Percentiles rank a stretch among this genome's conserved stretches.
Conservation (phyloP, 92 coral and sea anemone species). For the Epizoanthus scotinus region DNA sequence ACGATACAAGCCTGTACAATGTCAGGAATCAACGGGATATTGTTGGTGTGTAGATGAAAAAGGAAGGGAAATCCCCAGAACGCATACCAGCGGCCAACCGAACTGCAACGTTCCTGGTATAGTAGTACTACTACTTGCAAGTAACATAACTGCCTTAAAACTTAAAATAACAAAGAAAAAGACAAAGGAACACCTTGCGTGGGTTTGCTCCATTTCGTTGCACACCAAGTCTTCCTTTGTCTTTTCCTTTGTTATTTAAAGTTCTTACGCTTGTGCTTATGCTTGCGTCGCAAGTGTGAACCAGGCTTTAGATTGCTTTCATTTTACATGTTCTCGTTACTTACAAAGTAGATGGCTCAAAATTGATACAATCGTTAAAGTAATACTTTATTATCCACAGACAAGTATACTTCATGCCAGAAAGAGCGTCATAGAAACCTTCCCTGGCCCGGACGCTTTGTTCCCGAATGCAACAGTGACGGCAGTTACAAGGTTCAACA, state of each 20-base stretch:
- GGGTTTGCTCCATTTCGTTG: too few relatives aligned
- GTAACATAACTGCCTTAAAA: too few relatives aligned
- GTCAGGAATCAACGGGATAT: conserved; percentile 67
- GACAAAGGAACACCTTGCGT: too few relatives aligned
- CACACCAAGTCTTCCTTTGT: too few relatives aligned
- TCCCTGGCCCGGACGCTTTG: conserved; percentile 81
- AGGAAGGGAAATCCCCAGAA: conserved; percentile 83
- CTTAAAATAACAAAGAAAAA: too few relatives aligned
- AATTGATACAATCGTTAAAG: too few relatives aligned
- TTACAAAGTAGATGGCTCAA: too few relatives aligned
- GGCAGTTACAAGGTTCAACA: conserved; percentile 73
- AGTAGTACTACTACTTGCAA: neutral
- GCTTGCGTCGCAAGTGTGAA: too few relatives aligned
- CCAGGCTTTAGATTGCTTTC: too few relatives aligned
- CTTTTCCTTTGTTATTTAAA: too few relatives aligned
- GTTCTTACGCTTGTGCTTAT: too few relatives aligned
- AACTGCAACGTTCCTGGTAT: conserved; percentile 72
- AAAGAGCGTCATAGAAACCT: conserved; percentile 72
- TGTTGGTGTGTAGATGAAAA: conserved; percentile 95
- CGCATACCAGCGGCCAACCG: conserved; percentile 60
- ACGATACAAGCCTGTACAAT: conserved; percentile 71
- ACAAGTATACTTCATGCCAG: conserved; percentile 65
- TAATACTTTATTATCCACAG: conserved; percentile 23
- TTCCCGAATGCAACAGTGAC: conserved; percentile 65
- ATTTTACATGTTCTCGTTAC: too few relatives aligned